phyloP scores from a whole-genome alignment of 2,797 vertebrate species.

The Danio tinwini region DNA sequence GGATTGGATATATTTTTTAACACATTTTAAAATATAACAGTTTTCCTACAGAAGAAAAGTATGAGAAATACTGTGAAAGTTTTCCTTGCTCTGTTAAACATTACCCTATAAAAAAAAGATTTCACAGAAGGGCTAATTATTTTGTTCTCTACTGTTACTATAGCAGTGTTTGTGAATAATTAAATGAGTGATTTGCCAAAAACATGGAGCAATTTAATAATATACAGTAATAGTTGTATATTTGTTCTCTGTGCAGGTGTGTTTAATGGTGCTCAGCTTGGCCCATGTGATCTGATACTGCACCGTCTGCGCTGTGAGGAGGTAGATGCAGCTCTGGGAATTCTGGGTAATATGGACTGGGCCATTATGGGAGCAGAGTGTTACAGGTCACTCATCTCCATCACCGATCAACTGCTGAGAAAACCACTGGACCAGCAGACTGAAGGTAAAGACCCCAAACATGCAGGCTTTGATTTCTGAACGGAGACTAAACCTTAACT shows the following conservation, averaged over 20 bases:
- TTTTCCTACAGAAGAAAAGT: too few relatives aligned
- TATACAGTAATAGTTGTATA: neutral
- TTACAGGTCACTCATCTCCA: slow-evolving; percentile 82
- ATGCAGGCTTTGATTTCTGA: slow-evolving; percentile 10
- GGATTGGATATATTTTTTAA: too few relatives aligned
- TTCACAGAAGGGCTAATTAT: too few relatives aligned
- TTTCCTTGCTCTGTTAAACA: too few relatives aligned
- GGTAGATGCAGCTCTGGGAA: slow-evolving; percentile 83
- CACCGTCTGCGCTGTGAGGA: slow-evolving; percentile 85
- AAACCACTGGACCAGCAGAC: slow-evolving; percentile 85
- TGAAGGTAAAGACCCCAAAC: slow-evolving; percentile 79
- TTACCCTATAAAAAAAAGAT: too few relatives aligned
- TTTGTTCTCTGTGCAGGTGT: slow-evolving; percentile 76
- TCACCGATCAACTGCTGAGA: slow-evolving; percentile 90
- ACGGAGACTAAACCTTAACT: slow-evolving; percentile 19
- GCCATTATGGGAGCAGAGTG: slow-evolving; percentile 83
- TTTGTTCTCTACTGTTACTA: too few relatives aligned
- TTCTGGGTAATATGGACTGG: slow-evolving; percentile 94
- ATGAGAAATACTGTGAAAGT: too few relatives aligned
- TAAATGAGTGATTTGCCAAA: neutral
- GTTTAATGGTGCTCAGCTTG: slow-evolving; percentile 81
- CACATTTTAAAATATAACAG: too few relatives aligned
- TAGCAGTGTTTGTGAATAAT: neutral
- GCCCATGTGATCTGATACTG: slow-evolving; percentile 82
- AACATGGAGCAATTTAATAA: neutral